Base-by-base conservation (phyloP, 2,888 invertebrate genomes). In the Metalampra italica region DNA sequence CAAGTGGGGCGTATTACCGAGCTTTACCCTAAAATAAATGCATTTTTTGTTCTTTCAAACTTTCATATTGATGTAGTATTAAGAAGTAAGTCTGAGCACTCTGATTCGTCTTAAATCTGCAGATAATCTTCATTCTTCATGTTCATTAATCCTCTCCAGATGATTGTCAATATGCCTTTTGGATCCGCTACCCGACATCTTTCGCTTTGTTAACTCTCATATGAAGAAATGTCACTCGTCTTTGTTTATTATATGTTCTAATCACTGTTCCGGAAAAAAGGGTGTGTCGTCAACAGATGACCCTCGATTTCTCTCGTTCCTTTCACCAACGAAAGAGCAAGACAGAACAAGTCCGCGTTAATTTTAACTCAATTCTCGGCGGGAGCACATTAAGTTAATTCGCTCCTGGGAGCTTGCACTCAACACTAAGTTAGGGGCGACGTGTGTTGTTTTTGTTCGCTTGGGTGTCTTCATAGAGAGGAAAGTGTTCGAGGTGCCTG, bases 371-470 rank as follows among this genome's bases (percentile, higher is more conserved):
- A 66, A 70, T 77, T 67, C 66, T 66, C 68, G 54, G 55, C 57
- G 58, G 54, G 65, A 72, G 68, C 68, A 68, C 66, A 71, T 79
- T 75, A 71, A 64, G 72, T 71, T 78, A 78, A 77, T 78, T 78
- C 68, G 68, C 64, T 66, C 54, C 62, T 62, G 64, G 57, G 54
- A 30, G 54, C 65, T 58, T 67, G 71, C 71, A 71, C 73, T 77
- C 69, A 69, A 65, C 72, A 64, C 68, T 60, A 62, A 66, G 57
- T 61, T 63, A 60, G 53, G 22, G 41, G 22, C 38, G 38, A n/a
- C 38, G 38, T 39, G 22, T 22, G 22, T 22, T 39, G 7, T 60
- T 56, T 55, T 62, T 64, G 59, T 57, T 62, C 56, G 51, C 63
- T 54, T 61, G 51, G 57, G 54, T 63, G 62, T 49, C 60, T 55